phyloP scores from a whole-genome alignment of 2,888 invertebrate genomes.

The Latrodectus hesperus region DNA sequence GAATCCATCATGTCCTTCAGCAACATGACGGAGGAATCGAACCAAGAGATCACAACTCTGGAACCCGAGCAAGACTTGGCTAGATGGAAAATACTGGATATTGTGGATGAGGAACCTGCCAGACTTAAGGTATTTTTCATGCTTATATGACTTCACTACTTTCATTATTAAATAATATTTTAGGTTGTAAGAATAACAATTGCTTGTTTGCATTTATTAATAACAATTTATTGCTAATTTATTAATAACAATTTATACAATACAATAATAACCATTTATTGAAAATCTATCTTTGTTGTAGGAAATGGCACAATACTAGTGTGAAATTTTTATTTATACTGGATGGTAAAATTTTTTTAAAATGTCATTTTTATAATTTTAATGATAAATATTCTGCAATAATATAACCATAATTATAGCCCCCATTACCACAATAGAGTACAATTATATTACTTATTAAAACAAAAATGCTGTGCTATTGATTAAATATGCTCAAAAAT shows the following conservation, averaged over 20 bases:
- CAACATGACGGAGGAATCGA: neutral
- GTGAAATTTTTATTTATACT: neutral
- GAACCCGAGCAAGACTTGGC: neutral
- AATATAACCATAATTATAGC: no score
- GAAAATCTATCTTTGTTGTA: neutral
- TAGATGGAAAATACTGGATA: slow-evolving; percentile 52
- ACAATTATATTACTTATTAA: no score
- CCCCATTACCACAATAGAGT: no score
- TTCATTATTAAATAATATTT: neutral
- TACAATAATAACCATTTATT: no score
- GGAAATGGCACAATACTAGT: neutral
- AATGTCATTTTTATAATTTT: no score
- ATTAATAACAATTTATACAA: no score
- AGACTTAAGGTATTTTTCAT: neutral
- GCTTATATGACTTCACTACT: neutral
- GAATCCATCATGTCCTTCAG: neutral
- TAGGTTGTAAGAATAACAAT: neutral
- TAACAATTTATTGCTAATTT: no score
- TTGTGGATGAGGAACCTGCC: neutral
- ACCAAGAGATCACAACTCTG: neutral
- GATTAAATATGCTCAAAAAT: no score
- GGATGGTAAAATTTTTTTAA: no score
- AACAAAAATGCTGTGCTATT: no score
- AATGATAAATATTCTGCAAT: no score
- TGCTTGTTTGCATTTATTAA: no score